phyloP scores from a whole-genome alignment of 2,113 vertebrate species.

The Laticauda colubrina region DNA sequence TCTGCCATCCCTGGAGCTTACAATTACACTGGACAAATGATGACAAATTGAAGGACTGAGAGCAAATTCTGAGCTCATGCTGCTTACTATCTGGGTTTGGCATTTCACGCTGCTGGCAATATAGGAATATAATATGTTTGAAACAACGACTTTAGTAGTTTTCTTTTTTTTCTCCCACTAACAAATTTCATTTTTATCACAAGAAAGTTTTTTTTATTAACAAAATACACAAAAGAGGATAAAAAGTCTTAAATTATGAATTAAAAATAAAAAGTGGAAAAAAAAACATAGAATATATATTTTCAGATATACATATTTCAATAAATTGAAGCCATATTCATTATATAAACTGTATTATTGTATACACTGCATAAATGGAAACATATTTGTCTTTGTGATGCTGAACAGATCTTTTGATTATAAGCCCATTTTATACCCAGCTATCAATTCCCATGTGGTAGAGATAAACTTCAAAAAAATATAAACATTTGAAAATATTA shows the following conservation, averaged over 20 bases:
- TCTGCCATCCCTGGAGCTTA: constrained; percentile 37
- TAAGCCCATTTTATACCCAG: background rate
- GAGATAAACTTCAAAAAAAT: background rate
- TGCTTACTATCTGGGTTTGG: constrained; percentile 25
- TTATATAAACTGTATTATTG: background rate
- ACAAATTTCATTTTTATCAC: background rate
- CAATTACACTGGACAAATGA: constrained; percentile 55
- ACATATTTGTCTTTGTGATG: background rate
- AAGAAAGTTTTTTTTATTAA: background rate
- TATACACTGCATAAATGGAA: background rate
- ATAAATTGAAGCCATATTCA: background rate
- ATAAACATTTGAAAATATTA: background rate
- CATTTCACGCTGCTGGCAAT: constrained; percentile 29
- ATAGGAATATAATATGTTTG: constrained; percentile 35
- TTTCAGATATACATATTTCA: background rate
- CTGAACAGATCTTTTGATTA: background rate
- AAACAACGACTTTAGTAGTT: constrained; percentile 8
- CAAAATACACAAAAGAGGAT: background rate
- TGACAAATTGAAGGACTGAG: constrained; percentile 56
- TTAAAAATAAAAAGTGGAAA: background rate
- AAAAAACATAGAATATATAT: background rate
- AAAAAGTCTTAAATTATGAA: background rate
- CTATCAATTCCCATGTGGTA: background rate
- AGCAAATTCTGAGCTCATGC: constrained; percentile 40
- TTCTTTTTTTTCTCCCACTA: background rate